These are phyloP conservation scores for Vespertilio murinus DNA, from an alignment of 2,797 vertebrate genomes.

Conservation along the genomic window DNA sequence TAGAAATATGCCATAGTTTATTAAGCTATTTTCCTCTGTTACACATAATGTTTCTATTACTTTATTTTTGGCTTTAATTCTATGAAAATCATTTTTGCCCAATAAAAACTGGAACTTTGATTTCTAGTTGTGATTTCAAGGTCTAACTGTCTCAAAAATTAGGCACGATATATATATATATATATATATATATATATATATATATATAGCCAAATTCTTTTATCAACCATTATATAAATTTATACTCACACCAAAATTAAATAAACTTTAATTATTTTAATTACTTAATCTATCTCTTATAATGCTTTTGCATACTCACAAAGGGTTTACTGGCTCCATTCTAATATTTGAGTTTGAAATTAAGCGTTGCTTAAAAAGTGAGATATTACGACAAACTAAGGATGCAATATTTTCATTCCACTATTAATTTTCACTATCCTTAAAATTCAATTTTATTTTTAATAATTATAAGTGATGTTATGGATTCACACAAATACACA, in stretches of 20 bases:
- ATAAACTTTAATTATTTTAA: not conserved
- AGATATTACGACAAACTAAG: not conserved
- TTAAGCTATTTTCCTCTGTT: not conserved
- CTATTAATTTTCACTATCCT: not conserved
- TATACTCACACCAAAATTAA: not conserved
- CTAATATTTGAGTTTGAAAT: not conserved
- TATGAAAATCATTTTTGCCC: not conserved
- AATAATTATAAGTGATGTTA: not conserved
- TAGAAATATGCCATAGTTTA: not conserved
- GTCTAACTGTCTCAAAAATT: not conserved
- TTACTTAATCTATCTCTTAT: not conserved
- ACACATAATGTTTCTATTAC: not conserved
- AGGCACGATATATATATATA: not conserved
- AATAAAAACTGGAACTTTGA: not conserved
- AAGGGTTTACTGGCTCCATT: not conserved
- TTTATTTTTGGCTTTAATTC: not conserved
- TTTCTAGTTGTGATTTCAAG: slow-evolving; percentile 14
- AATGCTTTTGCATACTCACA: not conserved
- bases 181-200: not conserved
- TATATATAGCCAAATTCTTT: not conserved
- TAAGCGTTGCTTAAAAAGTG: not conserved
- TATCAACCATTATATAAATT: not conserved
- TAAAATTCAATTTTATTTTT: not conserved
- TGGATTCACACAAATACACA: not conserved
- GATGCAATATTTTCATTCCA: not conserved